A percentile compares a stretch with the other conserved stretches of the same genome.
phyloP scores from a whole-genome alignment of 1,140 invertebrate genomes.

The Tachypleus tridentatus region DNA sequence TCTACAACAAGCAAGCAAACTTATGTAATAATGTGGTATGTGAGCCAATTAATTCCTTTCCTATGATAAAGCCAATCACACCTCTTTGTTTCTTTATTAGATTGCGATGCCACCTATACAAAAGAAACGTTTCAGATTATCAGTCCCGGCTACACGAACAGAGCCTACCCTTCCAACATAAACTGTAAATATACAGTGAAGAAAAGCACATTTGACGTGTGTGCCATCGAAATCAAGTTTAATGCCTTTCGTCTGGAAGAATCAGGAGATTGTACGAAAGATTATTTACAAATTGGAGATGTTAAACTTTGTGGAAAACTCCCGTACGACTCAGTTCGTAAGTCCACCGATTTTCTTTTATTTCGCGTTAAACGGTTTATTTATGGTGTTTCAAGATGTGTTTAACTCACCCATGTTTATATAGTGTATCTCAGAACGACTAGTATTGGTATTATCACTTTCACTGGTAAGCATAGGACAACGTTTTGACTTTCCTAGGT shows the following conservation, averaged over 20 bases:
- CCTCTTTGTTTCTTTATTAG: constrained; percentile 1
- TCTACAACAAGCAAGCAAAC: not conserved
- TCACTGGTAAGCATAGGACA: not conserved
- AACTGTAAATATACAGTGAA: constrained; percentile 23
- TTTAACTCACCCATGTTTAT: not conserved
- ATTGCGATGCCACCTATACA: constrained; percentile 11
- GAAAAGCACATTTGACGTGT: constrained; percentile 21
- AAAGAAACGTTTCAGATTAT: constrained; percentile 19
- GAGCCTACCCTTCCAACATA: constrained; percentile 18
- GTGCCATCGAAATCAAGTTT: constrained; percentile 25
- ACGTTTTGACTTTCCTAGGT: not conserved
- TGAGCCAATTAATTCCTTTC: constrained; percentile 8
- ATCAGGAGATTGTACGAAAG: constrained; percentile 23
- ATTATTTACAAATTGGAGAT: constrained; percentile 22
- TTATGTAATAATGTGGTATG: not conserved
- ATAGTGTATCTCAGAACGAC: not conserved
- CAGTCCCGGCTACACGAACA: constrained; percentile 19
- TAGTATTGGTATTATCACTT: not conserved
- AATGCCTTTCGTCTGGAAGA: constrained; percentile 25
- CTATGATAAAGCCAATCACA: not conserved
- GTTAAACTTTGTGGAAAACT: constrained; percentile 24
- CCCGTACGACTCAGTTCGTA: constrained; percentile 23
- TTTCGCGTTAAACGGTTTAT: not conserved
- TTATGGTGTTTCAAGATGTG: not conserved
- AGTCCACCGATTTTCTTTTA: constrained; percentile 11